A percentile compares a stretch with the other conserved stretches of the same genome.
Conservation (phyloP, 2,797 vertebrate species). For the Pantherophis alleghaniensis region DNA sequence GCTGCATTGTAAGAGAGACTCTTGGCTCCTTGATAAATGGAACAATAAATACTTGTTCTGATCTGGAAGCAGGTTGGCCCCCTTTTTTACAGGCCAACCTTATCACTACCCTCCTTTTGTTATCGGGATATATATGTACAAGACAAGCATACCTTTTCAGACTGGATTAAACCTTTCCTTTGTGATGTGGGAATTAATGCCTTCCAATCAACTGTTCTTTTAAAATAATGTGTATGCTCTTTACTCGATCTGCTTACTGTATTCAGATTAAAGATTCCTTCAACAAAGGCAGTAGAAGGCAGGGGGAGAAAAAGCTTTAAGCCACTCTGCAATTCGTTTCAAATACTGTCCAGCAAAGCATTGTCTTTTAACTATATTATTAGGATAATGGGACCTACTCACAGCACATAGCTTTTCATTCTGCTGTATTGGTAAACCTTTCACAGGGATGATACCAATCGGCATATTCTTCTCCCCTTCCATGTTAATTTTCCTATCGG, state of each 20-base stretch:
- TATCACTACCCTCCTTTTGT: constrained; percentile 1
- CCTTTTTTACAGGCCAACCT: neutral
- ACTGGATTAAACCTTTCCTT: neutral
- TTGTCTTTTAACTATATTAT: constrained; percentile 35
- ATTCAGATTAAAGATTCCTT: constrained; percentile 38
- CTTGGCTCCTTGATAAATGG: neutral
- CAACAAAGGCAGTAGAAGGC: constrained; percentile 34
- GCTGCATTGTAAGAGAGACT: neutral
- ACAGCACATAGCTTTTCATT: constrained; percentile 33
- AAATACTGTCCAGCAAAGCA: constrained; percentile 28
- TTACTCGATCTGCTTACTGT: constrained; percentile 33
- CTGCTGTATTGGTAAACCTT: constrained; percentile 20
- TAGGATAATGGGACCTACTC: constrained; percentile 26
- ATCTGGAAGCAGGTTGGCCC: neutral
- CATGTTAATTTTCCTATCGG: constrained; percentile 33
- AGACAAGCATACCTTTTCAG: neutral
- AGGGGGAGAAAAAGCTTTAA: neutral
- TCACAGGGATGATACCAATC: neutral
- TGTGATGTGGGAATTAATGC: neutral
- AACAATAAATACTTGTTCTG: neutral
- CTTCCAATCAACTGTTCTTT: constrained; percentile 31
- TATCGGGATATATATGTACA: neutral
- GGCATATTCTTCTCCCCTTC: neutral
- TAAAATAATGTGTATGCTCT: constrained; percentile 47
- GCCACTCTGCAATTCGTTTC: constrained; percentile 46